A percentile compares a stretch with the other conserved stretches of the same genome.
These are phyloP conservation scores for Apoda limacodes DNA, from an alignment of 2,888 invertebrate species.

Conservation along the genomic window DNA sequence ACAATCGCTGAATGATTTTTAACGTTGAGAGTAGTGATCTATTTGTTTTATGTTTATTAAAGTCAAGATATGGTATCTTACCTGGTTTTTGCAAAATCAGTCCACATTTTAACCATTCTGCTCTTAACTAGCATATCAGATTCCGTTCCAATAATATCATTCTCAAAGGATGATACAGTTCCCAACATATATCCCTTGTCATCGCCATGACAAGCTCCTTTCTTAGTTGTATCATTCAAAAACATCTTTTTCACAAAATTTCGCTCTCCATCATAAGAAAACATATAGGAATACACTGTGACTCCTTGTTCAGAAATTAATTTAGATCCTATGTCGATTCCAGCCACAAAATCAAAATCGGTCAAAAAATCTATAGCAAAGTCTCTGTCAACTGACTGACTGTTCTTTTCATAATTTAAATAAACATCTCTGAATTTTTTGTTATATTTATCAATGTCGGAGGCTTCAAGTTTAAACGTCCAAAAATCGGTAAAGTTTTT, in stretches of 20 bases:
- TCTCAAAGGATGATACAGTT: background rate
- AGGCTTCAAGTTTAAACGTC: slow-evolving; percentile 20
- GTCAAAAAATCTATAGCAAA: slow-evolving; percentile 29
- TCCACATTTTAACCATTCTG: slow-evolving; percentile 30
- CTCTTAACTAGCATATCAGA: slow-evolving; percentile 20
- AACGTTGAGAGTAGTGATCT: too few relatives aligned
- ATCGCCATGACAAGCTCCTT: slow-evolving; percentile 27
- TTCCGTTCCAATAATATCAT: slow-evolving; percentile 2
- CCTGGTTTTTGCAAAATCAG: slow-evolving; percentile 39
- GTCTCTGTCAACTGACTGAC: slow-evolving; percentile 20
- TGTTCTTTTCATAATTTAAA: slow-evolving; percentile 5
- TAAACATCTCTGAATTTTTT: slow-evolving; percentile 16
- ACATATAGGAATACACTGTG: slow-evolving; percentile 27
- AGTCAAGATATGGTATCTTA: slow-evolving; percentile 24
- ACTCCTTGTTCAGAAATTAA: slow-evolving; percentile 19
- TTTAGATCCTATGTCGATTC: slow-evolving; percentile 24
- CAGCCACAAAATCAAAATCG: slow-evolving; percentile 30
- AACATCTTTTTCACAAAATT: slow-evolving; percentile 21
- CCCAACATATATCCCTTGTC: background rate
- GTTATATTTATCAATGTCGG: slow-evolving; percentile 18
- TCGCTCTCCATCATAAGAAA: slow-evolving; percentile 29
- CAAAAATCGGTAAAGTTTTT: slow-evolving; percentile 24
- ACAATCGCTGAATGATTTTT: too few relatives aligned
- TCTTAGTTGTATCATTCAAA: slow-evolving; percentile 17
- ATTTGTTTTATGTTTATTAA: too few relatives aligned